Evolutionary conservation across 2,797 vertebrate genomes (phyloP).

Genomic region (Myoxocephalus aenaeus): DNA sequence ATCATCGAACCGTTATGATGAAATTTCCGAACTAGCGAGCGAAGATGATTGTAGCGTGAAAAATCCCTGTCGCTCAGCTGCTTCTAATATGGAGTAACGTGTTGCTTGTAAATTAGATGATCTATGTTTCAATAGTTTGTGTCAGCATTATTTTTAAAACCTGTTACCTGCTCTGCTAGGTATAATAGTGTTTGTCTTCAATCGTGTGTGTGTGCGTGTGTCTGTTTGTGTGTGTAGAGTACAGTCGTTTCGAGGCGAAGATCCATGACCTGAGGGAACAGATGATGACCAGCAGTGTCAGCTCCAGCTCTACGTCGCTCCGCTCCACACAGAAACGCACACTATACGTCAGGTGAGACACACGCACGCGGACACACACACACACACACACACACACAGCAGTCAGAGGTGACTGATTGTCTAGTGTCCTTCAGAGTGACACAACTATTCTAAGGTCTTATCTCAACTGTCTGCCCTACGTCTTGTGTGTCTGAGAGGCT

Average conservation of each 20-base stretch:
- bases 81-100: constrained; percentile 13
- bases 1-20: neutral
- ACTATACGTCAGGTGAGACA: constrained; percentile 79
- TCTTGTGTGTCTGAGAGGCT: constrained; percentile 30
- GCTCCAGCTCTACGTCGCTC: constrained; percentile 94
- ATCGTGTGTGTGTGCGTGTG: constrained; percentile 4
- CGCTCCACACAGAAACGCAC: constrained; percentile 94
- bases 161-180: neutral
- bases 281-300: constrained; percentile 98
- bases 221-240: constrained; percentile 82
- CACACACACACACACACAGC: constrained; percentile 65
- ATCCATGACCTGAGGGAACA: constrained; percentile 97
- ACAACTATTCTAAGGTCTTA: constrained; percentile 56
- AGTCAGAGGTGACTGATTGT: constrained; percentile 52
- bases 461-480: constrained; percentile 55
- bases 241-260: constrained; percentile 96
- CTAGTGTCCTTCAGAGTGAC: constrained; percentile 50
- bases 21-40: constrained; percentile 21
- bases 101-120: constrained; percentile 7
- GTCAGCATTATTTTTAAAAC: neutral
- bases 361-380: constrained; percentile 60
- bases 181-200: constrained; percentile 32
- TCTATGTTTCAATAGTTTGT: neutral
- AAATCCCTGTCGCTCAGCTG: constrained; percentile 15
- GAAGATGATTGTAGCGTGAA: constrained; percentile 22